A percentile compares a stretch with the other conserved stretches of the same genome.
These are phyloP conservation scores for Rallus limicola DNA, from an alignment of 2,113 vertebrate genomes.

Conservation along the genomic window DNA sequence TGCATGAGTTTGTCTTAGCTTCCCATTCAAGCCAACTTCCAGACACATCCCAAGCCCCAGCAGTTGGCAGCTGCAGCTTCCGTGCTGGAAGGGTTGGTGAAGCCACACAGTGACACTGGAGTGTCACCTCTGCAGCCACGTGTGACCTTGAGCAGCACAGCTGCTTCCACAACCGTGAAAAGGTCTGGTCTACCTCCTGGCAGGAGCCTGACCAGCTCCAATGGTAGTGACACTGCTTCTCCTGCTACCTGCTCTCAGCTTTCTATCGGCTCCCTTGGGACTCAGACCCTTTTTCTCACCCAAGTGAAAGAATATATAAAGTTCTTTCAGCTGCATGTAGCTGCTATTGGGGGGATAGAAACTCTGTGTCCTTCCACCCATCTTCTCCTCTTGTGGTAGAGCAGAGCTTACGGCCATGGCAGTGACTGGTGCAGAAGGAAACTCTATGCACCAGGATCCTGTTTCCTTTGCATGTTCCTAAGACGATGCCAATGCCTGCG, in stretches of 20 bases:
- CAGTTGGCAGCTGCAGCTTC: background rate
- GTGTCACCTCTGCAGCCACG: rapidly evolving
- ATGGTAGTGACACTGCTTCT: background rate
- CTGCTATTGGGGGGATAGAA: background rate
- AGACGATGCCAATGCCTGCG: rapidly evolving
- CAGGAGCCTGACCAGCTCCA: rapidly evolving
- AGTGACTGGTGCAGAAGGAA: background rate
- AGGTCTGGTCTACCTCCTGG: background rate
- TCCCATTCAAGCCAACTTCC: background rate
- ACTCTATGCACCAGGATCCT: background rate
- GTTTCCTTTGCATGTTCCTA: background rate
- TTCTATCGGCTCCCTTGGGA: background rate
- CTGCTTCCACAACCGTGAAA: background rate
- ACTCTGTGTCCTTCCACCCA: background rate
- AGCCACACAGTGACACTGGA: rapidly evolving
- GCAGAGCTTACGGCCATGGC: background rate
- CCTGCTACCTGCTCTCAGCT: background rate
- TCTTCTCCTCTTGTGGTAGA: background rate
- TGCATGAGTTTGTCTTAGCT: background rate
- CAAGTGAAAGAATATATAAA: background rate
- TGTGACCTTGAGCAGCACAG: background rate
- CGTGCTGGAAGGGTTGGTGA: no score
- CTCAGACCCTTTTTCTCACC: background rate
- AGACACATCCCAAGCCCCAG: background rate
- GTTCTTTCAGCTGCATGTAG: no score